These are phyloP conservation scores for Caenorhabditis plicata DNA, from an alignment of 2,888 invertebrate species.

Conservation along the genomic window DNA sequence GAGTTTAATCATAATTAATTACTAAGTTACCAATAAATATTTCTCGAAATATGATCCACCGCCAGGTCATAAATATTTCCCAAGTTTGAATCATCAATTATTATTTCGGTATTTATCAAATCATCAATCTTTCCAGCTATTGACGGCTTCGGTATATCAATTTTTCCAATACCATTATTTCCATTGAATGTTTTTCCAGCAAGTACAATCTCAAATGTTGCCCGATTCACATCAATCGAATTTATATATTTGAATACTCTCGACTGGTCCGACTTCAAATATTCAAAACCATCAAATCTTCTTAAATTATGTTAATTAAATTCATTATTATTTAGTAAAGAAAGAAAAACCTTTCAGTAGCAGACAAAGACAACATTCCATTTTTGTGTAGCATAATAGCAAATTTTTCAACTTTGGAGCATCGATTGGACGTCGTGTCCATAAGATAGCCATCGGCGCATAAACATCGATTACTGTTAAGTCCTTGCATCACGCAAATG, in stretches of 20 bases:
- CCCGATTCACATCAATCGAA: not conserved
- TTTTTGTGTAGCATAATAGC: not conserved
- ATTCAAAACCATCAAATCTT: too few species aligned
- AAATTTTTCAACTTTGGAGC: not conserved
- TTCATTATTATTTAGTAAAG: too few species aligned
- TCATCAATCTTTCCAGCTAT: not conserved
- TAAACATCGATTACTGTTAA: not conserved
- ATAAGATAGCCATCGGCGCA: constrained; percentile 5
- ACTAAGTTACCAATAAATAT: constrained; percentile 7
- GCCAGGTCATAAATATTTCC: not conserved
- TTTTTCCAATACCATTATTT: not conserved
- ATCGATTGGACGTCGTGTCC: not conserved
- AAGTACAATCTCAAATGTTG: not conserved
- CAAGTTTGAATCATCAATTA: not conserved
- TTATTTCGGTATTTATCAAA: not conserved
- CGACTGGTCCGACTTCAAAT: too few species aligned
- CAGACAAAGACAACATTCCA: not conserved
- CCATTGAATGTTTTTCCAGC: not conserved
- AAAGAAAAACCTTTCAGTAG: not conserved
- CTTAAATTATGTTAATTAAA: too few species aligned
- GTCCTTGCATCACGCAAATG: not conserved
- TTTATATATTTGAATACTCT: not conserved
- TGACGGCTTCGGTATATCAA: not conserved
- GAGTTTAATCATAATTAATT: not conserved
- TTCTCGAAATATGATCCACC: constrained; percentile 1